phyloP scores from a whole-genome alignment of 2,797 vertebrate species.

The Acridotheres tristis region DNA sequence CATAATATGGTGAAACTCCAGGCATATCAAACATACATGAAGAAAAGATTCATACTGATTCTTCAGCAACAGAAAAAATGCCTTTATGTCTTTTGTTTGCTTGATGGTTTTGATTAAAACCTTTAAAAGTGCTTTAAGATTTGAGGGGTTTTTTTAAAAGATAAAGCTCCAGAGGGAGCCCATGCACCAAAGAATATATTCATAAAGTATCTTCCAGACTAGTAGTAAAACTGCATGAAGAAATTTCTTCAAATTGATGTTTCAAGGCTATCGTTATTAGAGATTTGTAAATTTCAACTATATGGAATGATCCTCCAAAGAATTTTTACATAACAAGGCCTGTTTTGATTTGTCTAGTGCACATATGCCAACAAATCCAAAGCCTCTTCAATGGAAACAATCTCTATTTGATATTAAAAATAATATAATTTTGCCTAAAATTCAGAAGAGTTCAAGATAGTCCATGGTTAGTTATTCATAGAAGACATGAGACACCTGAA shows the following conservation, averaged over 20 bases:
- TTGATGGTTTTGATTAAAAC: background rate
- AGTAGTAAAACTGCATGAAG: background rate
- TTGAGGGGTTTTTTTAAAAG: background rate
- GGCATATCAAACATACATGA: background rate
- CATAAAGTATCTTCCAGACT: background rate
- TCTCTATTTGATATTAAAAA: background rate
- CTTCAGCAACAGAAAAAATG: background rate
- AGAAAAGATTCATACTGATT: background rate
- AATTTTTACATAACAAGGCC: background rate
- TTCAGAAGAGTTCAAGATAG: background rate
- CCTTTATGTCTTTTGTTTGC: background rate
- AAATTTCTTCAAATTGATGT: background rate
- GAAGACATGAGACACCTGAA: background rate
- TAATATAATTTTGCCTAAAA: background rate
- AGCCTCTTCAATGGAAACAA: background rate
- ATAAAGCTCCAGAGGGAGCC: conserved; percentile 47
- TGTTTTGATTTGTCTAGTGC: background rate
- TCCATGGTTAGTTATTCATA: background rate
- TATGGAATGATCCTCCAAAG: background rate
- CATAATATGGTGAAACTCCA: background rate
- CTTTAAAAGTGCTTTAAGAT: background rate
- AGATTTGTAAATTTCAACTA: background rate
- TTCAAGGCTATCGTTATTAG: background rate
- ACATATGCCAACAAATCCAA: background rate
- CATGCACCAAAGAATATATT: background rate